phyloP scores from a whole-genome alignment of 2,888 invertebrate species.

The Pandemis corylana region DNA sequence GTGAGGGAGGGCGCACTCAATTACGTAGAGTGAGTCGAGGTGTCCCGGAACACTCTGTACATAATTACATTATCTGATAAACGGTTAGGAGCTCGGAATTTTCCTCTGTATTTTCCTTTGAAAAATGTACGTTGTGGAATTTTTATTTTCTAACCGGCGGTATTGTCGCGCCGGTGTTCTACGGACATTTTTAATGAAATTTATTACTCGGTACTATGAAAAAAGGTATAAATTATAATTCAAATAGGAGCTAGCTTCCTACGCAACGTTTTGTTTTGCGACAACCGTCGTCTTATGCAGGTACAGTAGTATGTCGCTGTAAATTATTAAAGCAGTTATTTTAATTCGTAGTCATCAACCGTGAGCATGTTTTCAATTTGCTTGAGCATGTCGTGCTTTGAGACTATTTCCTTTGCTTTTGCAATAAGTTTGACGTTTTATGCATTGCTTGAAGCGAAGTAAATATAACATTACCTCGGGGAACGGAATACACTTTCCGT shows the following conservation, averaged over 20 bases:
- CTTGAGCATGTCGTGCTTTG: slow-evolving; percentile 6
- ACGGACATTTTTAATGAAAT: slow-evolving; percentile 41
- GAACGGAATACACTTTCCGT: background rate
- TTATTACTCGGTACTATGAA: slow-evolving; percentile 9
- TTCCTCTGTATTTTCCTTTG: slow-evolving; percentile 46
- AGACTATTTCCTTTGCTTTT: background rate
- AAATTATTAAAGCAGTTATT: background rate
- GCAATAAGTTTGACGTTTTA: slow-evolving; percentile 15
- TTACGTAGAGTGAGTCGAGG: slow-evolving; percentile 79
- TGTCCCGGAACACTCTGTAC: slow-evolving; percentile 76
- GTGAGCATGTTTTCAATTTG: slow-evolving; percentile 11
- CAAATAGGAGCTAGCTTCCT: background rate
- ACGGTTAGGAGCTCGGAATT: slow-evolving; percentile 57
- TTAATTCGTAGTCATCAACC: slow-evolving; percentile 1
- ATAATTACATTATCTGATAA: slow-evolving; percentile 84
- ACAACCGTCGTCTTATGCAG: background rate
- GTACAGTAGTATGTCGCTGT: background rate
- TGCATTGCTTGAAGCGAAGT: slow-evolving; percentile 1
- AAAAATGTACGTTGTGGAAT: slow-evolving; percentile 28
- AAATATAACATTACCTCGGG: slow-evolving; percentile 2
- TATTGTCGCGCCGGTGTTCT: slow-evolving; percentile 47
- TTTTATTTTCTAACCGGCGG: slow-evolving; percentile 34
- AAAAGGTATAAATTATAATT: background rate
- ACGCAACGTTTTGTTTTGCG: background rate
- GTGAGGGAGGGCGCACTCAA: slow-evolving; percentile 75